Evolutionary conservation across 53 echinoderm and acorn worm genomes (phyloP).

Genomic region (Hippasteria phrygiana): DNA sequence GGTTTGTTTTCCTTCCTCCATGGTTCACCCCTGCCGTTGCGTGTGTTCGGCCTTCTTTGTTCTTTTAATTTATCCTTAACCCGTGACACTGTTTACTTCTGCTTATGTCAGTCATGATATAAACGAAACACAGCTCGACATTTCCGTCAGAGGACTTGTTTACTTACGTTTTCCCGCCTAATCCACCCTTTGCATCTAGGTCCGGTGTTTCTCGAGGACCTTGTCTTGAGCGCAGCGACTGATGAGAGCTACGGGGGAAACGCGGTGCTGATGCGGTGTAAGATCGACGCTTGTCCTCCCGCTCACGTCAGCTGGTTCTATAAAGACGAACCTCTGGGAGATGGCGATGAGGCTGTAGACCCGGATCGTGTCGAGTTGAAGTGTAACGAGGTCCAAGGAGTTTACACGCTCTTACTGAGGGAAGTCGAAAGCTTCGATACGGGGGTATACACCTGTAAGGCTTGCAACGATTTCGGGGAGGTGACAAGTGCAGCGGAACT

Average conservation of each 20-base stretch:
- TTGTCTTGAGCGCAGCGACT: background rate
- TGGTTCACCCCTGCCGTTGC: too few species aligned
- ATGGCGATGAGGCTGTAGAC: conserved; percentile 18
- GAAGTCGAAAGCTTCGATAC: conserved; percentile 54
- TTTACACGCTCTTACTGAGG: conserved; percentile 36
- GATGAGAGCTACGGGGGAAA: conserved; percentile 22
- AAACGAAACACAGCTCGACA: background rate
- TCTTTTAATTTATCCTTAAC: too few species aligned
- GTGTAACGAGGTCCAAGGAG: conserved; percentile 1
- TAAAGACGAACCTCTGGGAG: conserved; percentile 54
- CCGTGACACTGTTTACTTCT: too few species aligned
- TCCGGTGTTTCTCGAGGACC: conserved; percentile 31
- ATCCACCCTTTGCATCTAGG: background rate
- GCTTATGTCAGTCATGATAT: too few species aligned
- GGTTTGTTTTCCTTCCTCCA: too few species aligned
- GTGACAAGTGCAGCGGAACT: conserved; percentile 55
- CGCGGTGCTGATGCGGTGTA: conserved; percentile 58
- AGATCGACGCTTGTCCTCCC: conserved; percentile 46
- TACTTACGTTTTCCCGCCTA: background rate
- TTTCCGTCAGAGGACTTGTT: background rate
- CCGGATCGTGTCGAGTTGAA: conserved; percentile 42
- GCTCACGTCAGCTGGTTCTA: conserved; percentile 57
- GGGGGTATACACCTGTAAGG: conserved; percentile 67
- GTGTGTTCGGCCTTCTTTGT: too few species aligned
- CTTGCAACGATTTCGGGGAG: conserved; percentile 48